Base-by-base conservation (phyloP, 1,140 invertebrate species). In the Pseudomyrmex pallidus region DNA sequence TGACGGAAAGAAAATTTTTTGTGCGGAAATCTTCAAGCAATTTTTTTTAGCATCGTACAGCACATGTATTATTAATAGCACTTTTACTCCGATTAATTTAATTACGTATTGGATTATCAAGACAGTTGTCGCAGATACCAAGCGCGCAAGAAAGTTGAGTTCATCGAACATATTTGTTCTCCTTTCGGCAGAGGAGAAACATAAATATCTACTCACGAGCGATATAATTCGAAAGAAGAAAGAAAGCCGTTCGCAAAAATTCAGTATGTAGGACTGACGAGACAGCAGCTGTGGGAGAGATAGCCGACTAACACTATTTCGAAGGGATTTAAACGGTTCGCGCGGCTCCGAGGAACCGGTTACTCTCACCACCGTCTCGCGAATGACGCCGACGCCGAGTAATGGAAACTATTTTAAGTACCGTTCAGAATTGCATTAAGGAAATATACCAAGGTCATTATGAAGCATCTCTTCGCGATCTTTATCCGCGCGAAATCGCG, bases 391-490 rank as follows among this genome's bases (percentile, higher is more conserved):
- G 35, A 35, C 35, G 35, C 35, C 35, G 59, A 72, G 67, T 61
- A 78, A 86, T 88, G 85, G 87, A 89, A 35, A 89, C 89, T 89
- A 74, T 82, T 89, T 89, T 85, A 85, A 89, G 87, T 87, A 89
- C 87, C 87, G 87, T 89, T 87, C 73, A 70, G 82, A 85, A 73
- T 89, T 87, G 87, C 87, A 89, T 89, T 85, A 87, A 80, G 76
- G 82, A 35, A 35, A 35, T 35, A 7, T 35, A 44, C 87, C 88
- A 89, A 89, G 88, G 88, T 89, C 87, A 67, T 87, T 82, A 56
- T 25, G 52, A 85, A 56, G 35, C 80, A 74, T 82, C 70, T 77
- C 74, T 74, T 1, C 66, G 44, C 35, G 76, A 80, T 72, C 54
- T 67, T 78, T 70, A 70, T 78, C 64, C 64, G 52, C 66, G 66